Percentiles rank a stretch among this genome's conserved stretches.
phyloP scores from a whole-genome alignment of 2,888 invertebrate species.

The Nyleta sp. region DNA sequence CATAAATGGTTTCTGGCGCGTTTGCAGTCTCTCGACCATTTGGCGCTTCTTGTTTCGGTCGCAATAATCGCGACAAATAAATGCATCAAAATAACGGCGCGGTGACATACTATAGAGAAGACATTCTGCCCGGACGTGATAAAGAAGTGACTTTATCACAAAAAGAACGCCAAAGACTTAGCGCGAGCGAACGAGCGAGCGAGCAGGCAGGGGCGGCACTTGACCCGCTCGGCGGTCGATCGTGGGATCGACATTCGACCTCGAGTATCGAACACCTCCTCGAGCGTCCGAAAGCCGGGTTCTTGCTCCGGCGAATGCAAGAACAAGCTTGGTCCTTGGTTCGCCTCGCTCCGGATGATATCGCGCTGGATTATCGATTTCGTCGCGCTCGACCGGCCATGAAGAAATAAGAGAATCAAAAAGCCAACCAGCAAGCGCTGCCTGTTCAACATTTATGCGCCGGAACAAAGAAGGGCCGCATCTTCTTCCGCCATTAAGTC shows the following conservation, averaged over 20 bases:
- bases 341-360: constrained; percentile 66
- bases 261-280: constrained; percentile 64
- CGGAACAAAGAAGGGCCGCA: constrained; percentile 54
- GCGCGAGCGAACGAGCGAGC: constrained; percentile 33
- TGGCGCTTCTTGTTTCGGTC: neutral
- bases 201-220: constrained; percentile 58
- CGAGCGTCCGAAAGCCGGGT: constrained; percentile 58
- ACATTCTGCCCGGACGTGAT: constrained; percentile 40
- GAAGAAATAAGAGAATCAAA: constrained; percentile 66
- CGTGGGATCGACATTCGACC: constrained; percentile 69
- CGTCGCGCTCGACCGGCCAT: constrained; percentile 69
- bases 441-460: constrained; percentile 61
- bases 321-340: constrained; percentile 57
- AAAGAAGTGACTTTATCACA: constrained; percentile 57
- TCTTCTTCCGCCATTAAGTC: constrained; percentile 54
- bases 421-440: constrained; percentile 54
- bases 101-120: constrained; percentile 43
- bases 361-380: constrained; percentile 74
- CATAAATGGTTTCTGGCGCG: no score
- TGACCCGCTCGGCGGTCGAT: constrained; percentile 62
- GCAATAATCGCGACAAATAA: constrained; percentile 43
- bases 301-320: constrained; percentile 63
- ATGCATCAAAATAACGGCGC: constrained; percentile 42
- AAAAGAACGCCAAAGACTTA: constrained; percentile 39
- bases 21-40: no score